Conservation (phyloP, 2,113 vertebrate species). For the Oreochromis aureus region DNA sequence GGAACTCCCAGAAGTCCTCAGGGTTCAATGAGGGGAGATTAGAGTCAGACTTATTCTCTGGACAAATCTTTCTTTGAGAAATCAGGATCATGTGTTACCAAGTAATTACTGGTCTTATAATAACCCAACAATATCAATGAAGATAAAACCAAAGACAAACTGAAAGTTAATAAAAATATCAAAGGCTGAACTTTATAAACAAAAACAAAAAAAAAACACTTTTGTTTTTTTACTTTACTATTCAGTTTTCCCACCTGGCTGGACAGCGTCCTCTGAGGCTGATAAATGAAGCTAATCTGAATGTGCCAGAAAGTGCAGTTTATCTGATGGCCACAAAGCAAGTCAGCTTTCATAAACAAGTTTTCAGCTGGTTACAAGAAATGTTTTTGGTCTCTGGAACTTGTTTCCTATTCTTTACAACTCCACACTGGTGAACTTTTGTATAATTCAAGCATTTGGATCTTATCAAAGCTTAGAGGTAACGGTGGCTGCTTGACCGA, state of each 20-base stretch:
- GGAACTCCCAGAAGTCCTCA: constrained; percentile 32
- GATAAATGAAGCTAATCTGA: not conserved
- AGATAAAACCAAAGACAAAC: not conserved
- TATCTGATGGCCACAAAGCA: not conserved
- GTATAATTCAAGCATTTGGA: not conserved
- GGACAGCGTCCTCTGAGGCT: rapidly evolving
- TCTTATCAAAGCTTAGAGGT: not conserved
- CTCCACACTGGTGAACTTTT: not conserved
- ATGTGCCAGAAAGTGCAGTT: not conserved
- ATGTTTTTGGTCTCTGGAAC: not conserved
- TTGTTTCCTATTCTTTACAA: not conserved
- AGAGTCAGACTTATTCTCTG: not conserved
- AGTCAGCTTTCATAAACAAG: not conserved
- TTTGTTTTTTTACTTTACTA: not conserved
- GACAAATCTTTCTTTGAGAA: not conserved
- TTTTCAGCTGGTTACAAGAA: not conserved
- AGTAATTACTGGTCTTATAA: not conserved
- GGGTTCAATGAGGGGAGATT: constrained; percentile 14
- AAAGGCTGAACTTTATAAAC: not conserved
- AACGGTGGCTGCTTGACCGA: not conserved
- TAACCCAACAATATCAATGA: not conserved
- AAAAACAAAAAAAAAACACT: not conserved
- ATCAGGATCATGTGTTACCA: rapidly evolving
- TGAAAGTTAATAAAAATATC: not conserved
- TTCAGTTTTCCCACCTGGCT: not conserved